These are phyloP conservation scores for Callochromis pleurospilus DNA, from an alignment of 2,113 vertebrate genomes.

Conservation along the genomic window DNA sequence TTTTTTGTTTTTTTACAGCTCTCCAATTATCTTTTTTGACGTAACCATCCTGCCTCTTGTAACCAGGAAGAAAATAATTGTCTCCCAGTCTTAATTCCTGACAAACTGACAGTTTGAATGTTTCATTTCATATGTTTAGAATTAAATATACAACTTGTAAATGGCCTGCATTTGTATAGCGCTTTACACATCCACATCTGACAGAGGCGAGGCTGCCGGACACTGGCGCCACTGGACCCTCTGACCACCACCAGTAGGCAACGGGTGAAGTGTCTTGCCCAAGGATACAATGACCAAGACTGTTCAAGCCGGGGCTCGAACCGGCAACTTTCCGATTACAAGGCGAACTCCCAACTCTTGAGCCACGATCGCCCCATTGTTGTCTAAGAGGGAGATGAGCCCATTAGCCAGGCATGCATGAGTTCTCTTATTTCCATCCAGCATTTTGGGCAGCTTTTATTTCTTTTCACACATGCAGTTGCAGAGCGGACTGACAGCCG, in stretches of 20 bases:
- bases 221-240: background rate
- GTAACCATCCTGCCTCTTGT: too few relatives aligned
- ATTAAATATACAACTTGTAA: background rate
- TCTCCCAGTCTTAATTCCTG: background rate
- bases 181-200: background rate
- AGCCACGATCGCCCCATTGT: background rate
- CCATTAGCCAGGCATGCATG: background rate
- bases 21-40: background rate
- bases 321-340: background rate
- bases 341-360: accelerated
- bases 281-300: accelerated
- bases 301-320: accelerated
- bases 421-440: background rate
- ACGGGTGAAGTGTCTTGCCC: accelerated
- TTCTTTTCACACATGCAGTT: background rate
- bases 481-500: constrained; percentile 35
- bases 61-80: background rate
- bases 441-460: background rate
- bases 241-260: background rate
- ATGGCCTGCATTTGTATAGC: background rate
- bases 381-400: background rate
- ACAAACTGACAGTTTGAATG: background rate
- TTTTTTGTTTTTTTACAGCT: accelerated
- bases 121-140: constrained; percentile 14
- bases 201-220: accelerated